Evolutionary conservation across 1,140 invertebrate genomes (phyloP), one percentile per base, ranked within the genome.

Genomic region (Drosophila simulans): DNA sequence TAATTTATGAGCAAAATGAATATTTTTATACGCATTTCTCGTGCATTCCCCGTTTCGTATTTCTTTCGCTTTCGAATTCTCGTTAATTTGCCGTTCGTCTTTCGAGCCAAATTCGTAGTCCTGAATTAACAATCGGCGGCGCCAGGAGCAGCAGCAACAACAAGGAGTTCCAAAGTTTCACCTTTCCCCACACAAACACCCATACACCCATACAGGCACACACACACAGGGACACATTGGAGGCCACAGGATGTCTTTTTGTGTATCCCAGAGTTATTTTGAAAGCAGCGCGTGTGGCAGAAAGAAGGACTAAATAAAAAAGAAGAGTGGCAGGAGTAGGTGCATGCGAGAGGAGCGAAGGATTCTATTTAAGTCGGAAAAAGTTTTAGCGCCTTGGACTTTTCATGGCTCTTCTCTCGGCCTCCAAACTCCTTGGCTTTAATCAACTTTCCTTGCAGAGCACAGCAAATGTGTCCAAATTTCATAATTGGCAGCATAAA

Each of bases 251-350:
- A 66, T 77, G 84, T 84, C 80, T 84, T 88, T 88, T 88, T 88
- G 85, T 88, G 84, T 88, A 88, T 88, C 83, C 83, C 89, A 88
- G 83, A 88, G 84, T 90, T 77, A 84, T 88, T 88, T 86, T 82
- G 84, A 83, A 76, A 83, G 79, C 82, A 68, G 74, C 73, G 74
- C 62, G 60, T 76, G 62, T 76, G 53, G 72, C 49, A 71, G 52
- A 52, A 63, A 54, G 43, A 20, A 69, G 48, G 56, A 60, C 43
- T 43, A 59, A 63, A 68, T 43, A 45, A 63, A 68, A 62, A 51
- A 71, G 20, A 2, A 68, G 70, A 59, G 64, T 20, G 57, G 53
- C 48, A 63, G 45, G n/a, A 45, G 46, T 55, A 25, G 52, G 45
- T 75, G 71, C 71, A 75, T 75, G 53, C 71, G 62, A 64, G 52